A percentile compares a stretch with the other conserved stretches of the same genome.
Evolutionary conservation across 2,888 invertebrate species (phyloP).

Genomic region (Agonopterix arenella): DNA sequence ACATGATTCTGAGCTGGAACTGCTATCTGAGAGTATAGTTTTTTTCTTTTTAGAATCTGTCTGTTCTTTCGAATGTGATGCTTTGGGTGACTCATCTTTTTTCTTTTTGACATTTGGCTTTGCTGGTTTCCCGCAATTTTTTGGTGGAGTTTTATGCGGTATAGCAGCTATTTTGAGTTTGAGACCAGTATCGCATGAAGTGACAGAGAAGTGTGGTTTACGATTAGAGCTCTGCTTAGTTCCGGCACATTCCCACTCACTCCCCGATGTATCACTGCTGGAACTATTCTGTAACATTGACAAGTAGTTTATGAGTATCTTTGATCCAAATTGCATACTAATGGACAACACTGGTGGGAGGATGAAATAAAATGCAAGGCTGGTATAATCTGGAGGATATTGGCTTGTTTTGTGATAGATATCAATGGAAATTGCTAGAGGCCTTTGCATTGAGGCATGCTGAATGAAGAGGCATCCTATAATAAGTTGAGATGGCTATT

Average conservation of each 20-base stretch:
- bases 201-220: slow-evolving; percentile 78
- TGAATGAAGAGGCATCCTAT: too few species aligned
- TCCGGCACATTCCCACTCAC: slow-evolving; percentile 64
- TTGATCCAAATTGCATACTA: not conserved
- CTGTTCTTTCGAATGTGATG: slow-evolving; percentile 13
- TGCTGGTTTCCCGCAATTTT: slow-evolving; percentile 37
- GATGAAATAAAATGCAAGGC: too few species aligned
- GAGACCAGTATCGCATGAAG: slow-evolving; percentile 77
- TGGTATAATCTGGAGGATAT: not conserved
- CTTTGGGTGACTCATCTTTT: slow-evolving; percentile 9
- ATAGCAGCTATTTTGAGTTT: slow-evolving; percentile 79
- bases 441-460: too few species aligned
- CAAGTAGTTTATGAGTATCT: not conserved
- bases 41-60: slow-evolving; percentile 14
- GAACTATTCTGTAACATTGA: slow-evolving; percentile 55
- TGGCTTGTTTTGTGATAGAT: too few species aligned
- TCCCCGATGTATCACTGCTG: slow-evolving; percentile 56
- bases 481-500: too few species aligned
- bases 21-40: slow-evolving; percentile 50
- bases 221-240: slow-evolving; percentile 44
- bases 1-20: slow-evolving; percentile 70
- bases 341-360: too few species aligned
- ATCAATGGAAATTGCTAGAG: too few species aligned
- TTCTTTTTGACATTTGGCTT: slow-evolving; percentile 35
- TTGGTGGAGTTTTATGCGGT: slow-evolving; percentile 56